Evolutionary conservation across 2,113 vertebrate species (phyloP).

Genomic region (Pseudorasbora parva): DNA sequence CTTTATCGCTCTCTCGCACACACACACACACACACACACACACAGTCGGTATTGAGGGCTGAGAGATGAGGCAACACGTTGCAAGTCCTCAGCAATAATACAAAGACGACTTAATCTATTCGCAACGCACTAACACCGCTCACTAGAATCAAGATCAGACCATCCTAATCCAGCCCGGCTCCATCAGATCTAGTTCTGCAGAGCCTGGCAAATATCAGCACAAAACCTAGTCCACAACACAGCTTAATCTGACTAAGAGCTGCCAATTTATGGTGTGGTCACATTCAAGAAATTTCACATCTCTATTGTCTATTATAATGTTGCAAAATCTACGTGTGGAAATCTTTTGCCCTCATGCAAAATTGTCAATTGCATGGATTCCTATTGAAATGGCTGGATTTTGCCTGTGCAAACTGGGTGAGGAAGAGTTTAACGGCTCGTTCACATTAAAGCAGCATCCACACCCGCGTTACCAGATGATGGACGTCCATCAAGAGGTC

Average conservation of each 20-base stretch:
- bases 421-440: neutral
- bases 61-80: slow-evolving; percentile 58
- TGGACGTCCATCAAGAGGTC: neutral
- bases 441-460: neutral
- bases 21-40: too few relatives aligned
- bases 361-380: neutral
- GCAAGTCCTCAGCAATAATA: slow-evolving; percentile 65
- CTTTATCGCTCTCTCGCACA: slow-evolving; percentile 6
- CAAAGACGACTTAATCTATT: slow-evolving; percentile 79
- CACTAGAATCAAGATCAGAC: slow-evolving; percentile 86
- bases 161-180: neutral
- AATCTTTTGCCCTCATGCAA: too few relatives aligned
- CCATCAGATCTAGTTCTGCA: neutral
- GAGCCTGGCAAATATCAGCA: neutral
- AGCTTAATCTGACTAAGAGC: neutral
- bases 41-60: slow-evolving; percentile 15
- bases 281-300: neutral
- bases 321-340: neutral
- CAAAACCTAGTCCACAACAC: neutral
- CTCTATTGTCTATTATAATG: neutral
- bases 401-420: neutral
- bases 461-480: too few relatives aligned
- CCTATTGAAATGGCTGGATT: neutral
- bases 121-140: neutral
- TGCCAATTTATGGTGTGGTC: neutral